These are phyloP conservation scores for Phylloscopus trochilus DNA, from an alignment of 2,113 vertebrate species.

Conservation along the genomic window DNA sequence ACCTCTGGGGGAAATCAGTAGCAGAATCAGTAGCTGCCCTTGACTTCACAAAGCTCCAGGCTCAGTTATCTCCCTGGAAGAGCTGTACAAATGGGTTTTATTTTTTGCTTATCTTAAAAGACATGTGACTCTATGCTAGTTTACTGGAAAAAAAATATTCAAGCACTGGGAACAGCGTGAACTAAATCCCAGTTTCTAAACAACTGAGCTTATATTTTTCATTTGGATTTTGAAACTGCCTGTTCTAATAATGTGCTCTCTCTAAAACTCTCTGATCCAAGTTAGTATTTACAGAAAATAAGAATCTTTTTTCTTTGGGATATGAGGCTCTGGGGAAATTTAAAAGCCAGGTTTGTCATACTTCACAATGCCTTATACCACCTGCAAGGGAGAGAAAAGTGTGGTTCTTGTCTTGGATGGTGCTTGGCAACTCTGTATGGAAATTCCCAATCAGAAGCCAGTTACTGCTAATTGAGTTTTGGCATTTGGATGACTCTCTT, in stretches of 20 bases:
- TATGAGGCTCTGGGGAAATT: neutral
- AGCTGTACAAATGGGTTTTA: neutral
- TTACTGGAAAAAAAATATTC: neutral
- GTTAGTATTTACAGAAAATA: neutral
- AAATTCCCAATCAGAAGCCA: neutral
- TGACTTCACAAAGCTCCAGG: neutral
- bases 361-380: neutral
- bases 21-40: neutral
- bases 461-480: neutral
- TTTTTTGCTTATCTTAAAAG: conserved; percentile 6
- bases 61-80: neutral
- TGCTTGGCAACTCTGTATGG: neutral
- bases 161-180: neutral
- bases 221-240: neutral
- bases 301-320: neutral
- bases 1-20: neutral
- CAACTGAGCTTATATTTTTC: neutral
- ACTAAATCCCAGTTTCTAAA: neutral
- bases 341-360: neutral
- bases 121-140: neutral
- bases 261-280: neutral
- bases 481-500: neutral
- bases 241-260: neutral
- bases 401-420: neutral
- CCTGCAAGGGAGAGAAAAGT: neutral